Conservation (phyloP, 2,797 vertebrate genomes). For the Lacerta viridis region DNA sequence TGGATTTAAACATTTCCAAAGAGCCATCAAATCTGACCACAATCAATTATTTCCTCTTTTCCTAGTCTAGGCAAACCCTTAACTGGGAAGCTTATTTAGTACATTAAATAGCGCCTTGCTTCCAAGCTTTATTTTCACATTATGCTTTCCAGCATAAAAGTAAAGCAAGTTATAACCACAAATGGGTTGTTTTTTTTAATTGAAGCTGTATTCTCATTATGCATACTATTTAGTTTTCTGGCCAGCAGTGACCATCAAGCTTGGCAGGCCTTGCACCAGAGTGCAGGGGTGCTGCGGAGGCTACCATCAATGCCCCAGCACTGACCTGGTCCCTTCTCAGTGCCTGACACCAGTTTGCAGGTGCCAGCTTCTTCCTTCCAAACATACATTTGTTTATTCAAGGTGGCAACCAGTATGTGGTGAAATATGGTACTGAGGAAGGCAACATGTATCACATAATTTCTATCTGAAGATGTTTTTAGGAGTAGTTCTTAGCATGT, state of each 20-base stretch:
- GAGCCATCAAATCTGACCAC: slow-evolving; percentile 56
- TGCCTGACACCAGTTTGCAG: background rate
- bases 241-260: background rate
- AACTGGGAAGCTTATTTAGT: background rate
- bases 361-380: too few species aligned
- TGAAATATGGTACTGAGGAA: too few species aligned
- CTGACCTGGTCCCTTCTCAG: background rate
- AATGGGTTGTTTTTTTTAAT: background rate
- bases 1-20: slow-evolving; percentile 69
- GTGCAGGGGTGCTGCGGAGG: too few species aligned
- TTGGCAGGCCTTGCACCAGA: background rate
- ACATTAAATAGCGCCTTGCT: background rate
- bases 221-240: background rate
- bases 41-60: slow-evolving; percentile 58
- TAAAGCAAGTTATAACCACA: slow-evolving; percentile 7
- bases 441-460: too few species aligned
- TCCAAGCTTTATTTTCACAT: slow-evolving; percentile 27
- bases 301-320: background rate
- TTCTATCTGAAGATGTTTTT: too few species aligned
- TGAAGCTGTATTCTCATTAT: background rate
- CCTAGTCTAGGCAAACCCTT: slow-evolving; percentile 3
- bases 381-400: too few species aligned
- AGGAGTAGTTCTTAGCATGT: too few species aligned
- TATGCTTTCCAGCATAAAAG: slow-evolving; percentile 1
- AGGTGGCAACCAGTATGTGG: too few species aligned